Evolutionary conservation across 1,140 invertebrate genomes (phyloP).

Genomic region (Sweltsa coloradensis): DNA sequence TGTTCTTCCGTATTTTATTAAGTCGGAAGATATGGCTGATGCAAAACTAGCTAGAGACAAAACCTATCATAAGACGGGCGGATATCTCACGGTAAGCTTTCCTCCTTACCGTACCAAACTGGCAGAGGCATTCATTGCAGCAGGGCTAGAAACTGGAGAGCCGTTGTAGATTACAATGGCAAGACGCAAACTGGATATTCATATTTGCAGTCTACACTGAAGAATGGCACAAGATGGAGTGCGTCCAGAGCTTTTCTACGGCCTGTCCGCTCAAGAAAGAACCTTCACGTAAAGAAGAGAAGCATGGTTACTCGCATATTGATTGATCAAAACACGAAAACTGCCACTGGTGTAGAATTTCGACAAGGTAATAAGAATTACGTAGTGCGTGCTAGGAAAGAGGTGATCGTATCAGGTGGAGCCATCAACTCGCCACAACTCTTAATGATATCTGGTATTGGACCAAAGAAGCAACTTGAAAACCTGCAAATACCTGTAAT

Average conservation of each 20-base stretch:
- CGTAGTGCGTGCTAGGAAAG: constrained; percentile 46
- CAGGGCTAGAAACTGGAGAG: constrained; percentile 49
- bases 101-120: constrained; percentile 43
- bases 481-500: constrained; percentile 44
- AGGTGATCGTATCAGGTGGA: constrained; percentile 65
- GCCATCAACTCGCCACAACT: constrained; percentile 63
- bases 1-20: constrained; percentile 80
- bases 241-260: constrained; percentile 61
- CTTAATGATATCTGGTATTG: constrained; percentile 70
- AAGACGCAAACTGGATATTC: constrained; percentile 46
- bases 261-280: constrained; percentile 43
- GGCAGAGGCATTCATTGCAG: constrained; percentile 50
- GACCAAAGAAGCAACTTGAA: constrained; percentile 53
- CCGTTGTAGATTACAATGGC: constrained; percentile 61
- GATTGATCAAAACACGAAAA: constrained; percentile 49
- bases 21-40: constrained; percentile 70
- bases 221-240: constrained; percentile 59
- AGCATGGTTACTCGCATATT: constrained; percentile 57
- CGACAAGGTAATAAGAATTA: constrained; percentile 35
- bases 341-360: constrained; percentile 50
- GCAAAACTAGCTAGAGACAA: constrained; percentile 56
- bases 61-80: constrained; percentile 20
- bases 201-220: constrained; percentile 43
- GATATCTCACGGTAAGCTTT: constrained; percentile 29
- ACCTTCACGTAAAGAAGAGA: constrained; percentile 49